These are phyloP conservation scores for Merodon equestris DNA, from an alignment of 2,888 invertebrate genomes.

Conservation along the genomic window DNA sequence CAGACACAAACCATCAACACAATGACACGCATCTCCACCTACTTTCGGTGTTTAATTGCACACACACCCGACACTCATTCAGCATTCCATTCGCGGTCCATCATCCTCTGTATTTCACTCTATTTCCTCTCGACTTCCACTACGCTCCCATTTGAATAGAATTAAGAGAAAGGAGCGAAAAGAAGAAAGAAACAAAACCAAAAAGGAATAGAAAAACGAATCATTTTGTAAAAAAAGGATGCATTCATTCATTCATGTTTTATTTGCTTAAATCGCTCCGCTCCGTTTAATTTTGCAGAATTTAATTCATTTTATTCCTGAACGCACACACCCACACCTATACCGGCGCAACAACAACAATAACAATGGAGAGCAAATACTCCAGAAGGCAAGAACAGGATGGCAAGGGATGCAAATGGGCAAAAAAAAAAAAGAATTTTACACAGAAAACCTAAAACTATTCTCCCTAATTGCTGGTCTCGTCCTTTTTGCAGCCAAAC, in stretches of 20 bases:
- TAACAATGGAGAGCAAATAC: no score
- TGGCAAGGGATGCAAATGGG: not conserved
- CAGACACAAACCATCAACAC: constrained; percentile 6
- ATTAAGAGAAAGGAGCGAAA: constrained; percentile 7
- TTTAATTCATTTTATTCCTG: constrained; percentile 31
- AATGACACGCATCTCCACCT: constrained; percentile 37
- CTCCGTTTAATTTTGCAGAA: constrained; percentile 58
- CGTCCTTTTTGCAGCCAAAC: constrained; percentile 32
- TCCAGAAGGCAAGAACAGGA: not conserved
- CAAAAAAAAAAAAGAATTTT: constrained; percentile 12
- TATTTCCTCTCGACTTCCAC: not conserved
- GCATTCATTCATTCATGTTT: constrained; percentile 21
- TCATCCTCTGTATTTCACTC: constrained; percentile 13
- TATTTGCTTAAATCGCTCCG: constrained; percentile 45
- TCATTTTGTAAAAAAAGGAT: constrained; percentile 22
- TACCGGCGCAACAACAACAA: not conserved
- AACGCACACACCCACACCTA: not conserved
- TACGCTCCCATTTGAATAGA: constrained; percentile 12
- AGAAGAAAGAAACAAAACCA: constrained; percentile 11
- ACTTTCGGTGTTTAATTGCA: constrained; percentile 49
- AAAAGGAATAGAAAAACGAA: constrained; percentile 12
- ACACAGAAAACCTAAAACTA: constrained; percentile 55
- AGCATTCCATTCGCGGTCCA: constrained; percentile 2
- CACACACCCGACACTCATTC: constrained; percentile 1
- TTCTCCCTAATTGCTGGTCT: constrained; percentile 55